Conservation (phyloP, 2,113 vertebrate genomes). For the Cololabis saira region DNA sequence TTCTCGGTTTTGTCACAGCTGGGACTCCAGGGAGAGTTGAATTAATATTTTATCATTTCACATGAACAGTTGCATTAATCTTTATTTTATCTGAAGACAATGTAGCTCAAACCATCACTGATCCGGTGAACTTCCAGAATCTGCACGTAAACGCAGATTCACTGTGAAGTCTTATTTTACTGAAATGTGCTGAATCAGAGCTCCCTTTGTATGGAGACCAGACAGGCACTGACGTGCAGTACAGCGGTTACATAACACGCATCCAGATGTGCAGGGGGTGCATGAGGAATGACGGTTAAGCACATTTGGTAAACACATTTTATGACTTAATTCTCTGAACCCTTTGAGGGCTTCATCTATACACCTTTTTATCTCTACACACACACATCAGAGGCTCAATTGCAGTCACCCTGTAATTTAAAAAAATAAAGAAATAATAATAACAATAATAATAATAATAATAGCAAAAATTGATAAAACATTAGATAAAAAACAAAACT, state of each 20-base stretch:
- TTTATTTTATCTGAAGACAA: background rate
- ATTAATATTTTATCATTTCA: too few relatives aligned
- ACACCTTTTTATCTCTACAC: background rate
- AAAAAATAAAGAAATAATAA: background rate
- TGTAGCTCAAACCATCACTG: background rate
- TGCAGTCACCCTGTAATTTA: background rate
- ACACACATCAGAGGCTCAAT: background rate
- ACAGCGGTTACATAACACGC: constrained; percentile 45
- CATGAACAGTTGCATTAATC: too few relatives aligned
- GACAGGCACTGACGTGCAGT: constrained; percentile 33
- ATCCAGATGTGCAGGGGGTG: constrained; percentile 7
- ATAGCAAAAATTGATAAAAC: too few relatives aligned
- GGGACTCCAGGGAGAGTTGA: too few relatives aligned
- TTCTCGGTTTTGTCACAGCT: too few relatives aligned
- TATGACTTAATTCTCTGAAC: constrained; percentile 53
- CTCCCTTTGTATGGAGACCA: constrained; percentile 23
- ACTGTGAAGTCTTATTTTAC: constrained; percentile 3
- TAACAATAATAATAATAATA: background rate
- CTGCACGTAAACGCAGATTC: background rate
- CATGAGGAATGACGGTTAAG: background rate
- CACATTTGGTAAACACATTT: constrained; percentile 51
- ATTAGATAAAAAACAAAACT: too few relatives aligned
- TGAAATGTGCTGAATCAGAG: constrained; percentile 23
- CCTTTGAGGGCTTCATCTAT: constrained; percentile 12
- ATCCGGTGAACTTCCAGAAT: too few relatives aligned